Evolutionary conservation across 1,140 invertebrate species (phyloP).

Genomic region (Dolichoris vasculosae): DNA sequence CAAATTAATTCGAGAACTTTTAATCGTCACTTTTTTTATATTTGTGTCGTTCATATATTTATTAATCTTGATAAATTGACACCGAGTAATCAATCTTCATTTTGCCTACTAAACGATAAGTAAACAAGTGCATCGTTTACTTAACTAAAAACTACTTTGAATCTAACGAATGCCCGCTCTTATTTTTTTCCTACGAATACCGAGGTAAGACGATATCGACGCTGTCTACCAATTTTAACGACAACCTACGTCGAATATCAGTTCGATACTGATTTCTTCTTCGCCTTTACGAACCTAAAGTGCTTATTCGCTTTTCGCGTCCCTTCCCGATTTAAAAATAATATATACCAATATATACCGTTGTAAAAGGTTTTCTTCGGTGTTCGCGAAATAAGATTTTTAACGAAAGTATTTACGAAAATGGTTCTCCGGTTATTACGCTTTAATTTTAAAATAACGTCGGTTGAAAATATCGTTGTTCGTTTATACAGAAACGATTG

Average conservation of each 20-base stretch:
- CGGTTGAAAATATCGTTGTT: too few species aligned
- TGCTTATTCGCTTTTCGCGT: background rate
- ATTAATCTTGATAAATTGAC: too few species aligned
- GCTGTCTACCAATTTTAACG: conserved; percentile 24
- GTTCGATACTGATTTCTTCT: background rate
- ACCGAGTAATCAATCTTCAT: too few species aligned
- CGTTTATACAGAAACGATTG: too few species aligned
- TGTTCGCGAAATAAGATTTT: conserved; percentile 2
- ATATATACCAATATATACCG: background rate
- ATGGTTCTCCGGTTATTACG: background rate
- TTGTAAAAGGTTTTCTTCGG: background rate
- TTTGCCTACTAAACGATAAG: background rate
- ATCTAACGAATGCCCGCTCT: conserved; percentile 7
- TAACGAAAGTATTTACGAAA: background rate
- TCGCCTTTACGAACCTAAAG: background rate
- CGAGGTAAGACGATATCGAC: conserved; percentile 17
- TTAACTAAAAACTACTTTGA: conserved; percentile 14
- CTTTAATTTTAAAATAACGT: too few species aligned
- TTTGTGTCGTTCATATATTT: too few species aligned
- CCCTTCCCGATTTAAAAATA: background rate
- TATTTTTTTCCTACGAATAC: background rate
- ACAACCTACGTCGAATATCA: conserved; percentile 21
- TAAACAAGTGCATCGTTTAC: conserved; percentile 14
- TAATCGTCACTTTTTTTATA: too few species aligned
- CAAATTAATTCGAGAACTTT: too few species aligned